Base-by-base conservation (phyloP, 2,888 invertebrate genomes). In the Embidobia sp. region DNA sequence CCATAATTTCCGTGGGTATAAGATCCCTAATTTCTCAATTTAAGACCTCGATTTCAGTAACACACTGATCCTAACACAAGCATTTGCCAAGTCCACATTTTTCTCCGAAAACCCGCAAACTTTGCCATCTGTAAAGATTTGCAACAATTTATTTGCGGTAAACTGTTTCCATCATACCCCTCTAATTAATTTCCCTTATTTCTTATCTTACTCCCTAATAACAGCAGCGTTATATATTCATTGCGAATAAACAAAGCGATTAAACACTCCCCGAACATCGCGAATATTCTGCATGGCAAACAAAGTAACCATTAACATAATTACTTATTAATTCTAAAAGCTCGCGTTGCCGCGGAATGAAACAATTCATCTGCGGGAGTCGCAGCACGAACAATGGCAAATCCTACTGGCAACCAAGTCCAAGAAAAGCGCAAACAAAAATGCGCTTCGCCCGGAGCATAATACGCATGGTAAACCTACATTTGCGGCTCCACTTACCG, bases 301-400 rank as follows among this genome's bases (percentile, higher is more conserved):
- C 61, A 27, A 61, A 61, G 26, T 37, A 61, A 37, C 48, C 61
- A 35, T 61, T 48, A 48, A 48, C 61, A 48, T 48, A 61, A 61
- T 61, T 48, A 61, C 11, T 18, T 48, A 61, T 61, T 61, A 61
- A 61, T 61, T 27, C 42, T 37, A 15, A 48, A 61, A 61, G 10
- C 35, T n/a, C 22, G 13, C 33, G n/a, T 29, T 3, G 18, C 18
- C 55, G 44, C n/a, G 44, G 33, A 59, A 44, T 19, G 22, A n/a
- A 13, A 15, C 31, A 19, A 40, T 55, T 55, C 22, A 26, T 59
- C 16, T 46, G 8, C 33, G 11, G 31, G 15, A 44, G 42, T 31
- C 27, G 53, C 22, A 11, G 10, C 10, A 11, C 11, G 31, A 49
- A 49, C 19, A 49, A 31, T 31, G 55, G 26, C 6, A 40, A 55